A percentile compares a stretch with the other conserved stretches of the same genome.
These are phyloP conservation scores for Leucozona laternaria DNA, from an alignment of 2,888 invertebrate genomes.

Conservation along the genomic window DNA sequence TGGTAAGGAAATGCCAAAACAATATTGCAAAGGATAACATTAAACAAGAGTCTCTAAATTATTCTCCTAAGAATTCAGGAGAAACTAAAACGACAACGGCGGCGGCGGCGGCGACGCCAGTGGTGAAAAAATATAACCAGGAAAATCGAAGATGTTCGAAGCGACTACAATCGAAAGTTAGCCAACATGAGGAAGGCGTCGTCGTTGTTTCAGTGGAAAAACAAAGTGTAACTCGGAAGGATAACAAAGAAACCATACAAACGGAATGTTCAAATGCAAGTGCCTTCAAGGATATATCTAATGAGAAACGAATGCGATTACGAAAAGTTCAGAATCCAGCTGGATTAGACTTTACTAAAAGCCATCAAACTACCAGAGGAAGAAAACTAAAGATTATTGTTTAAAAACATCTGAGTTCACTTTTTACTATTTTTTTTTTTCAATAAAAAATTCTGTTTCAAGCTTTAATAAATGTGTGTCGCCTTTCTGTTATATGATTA, in stretches of 20 bases:
- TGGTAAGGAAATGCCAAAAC: slow-evolving; percentile 15
- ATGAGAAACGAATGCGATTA: slow-evolving; percentile 33
- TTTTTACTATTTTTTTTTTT: slow-evolving; percentile 9
- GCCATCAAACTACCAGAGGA: neutral
- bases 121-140: neutral
- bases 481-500: slow-evolving; percentile 42
- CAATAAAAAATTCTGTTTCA: slow-evolving; percentile 39
- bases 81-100: neutral
- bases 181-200: neutral
- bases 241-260: slow-evolving; percentile 35
- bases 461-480: slow-evolving; percentile 7
- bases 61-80: neutral
- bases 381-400: slow-evolving; percentile 38
- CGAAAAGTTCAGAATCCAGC: neutral
- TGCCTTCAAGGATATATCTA: slow-evolving; percentile 41
- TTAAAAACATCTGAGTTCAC: slow-evolving; percentile 2
- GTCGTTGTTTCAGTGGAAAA: neutral
- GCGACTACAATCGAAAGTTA: slow-evolving; percentile 38
- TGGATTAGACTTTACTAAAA: neutral
- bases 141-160: slow-evolving; percentile 53
- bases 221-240: neutral
- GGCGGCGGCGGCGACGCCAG: neutral
- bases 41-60: neutral
- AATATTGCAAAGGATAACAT: slow-evolving; percentile 21
- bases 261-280: no score